A percentile compares a stretch with the other conserved stretches of the same genome.
These are phyloP conservation scores for Andrena camellia DNA, from an alignment of 2,888 invertebrate species.

Conservation along the genomic window DNA sequence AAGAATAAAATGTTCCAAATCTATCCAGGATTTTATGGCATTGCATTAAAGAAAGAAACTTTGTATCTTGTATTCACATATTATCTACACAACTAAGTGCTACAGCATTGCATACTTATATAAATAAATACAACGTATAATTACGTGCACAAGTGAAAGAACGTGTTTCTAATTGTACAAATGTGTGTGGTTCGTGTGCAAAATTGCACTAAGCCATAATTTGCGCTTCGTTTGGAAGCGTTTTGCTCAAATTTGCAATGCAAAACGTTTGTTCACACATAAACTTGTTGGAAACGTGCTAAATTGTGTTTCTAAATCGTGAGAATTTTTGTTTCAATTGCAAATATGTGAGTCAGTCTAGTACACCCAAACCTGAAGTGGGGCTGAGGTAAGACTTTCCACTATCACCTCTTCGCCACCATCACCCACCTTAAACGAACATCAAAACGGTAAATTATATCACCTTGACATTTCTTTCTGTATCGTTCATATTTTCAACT, in stretches of 20 bases:
- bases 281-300: constrained; percentile 64
- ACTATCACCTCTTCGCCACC: constrained; percentile 80
- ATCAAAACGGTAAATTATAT: constrained; percentile 62
- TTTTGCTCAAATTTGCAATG: constrained; percentile 40
- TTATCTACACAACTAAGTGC: constrained; percentile 1
- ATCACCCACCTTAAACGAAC: constrained; percentile 80
- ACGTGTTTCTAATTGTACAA: constrained; percentile 20
- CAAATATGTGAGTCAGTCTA: constrained; percentile 72
- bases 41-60: constrained; percentile 3
- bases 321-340: constrained; percentile 50
- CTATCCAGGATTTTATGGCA: constrained; percentile 7
- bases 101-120: neutral
- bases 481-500: constrained; percentile 35
- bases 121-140: constrained; percentile 33
- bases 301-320: constrained; percentile 66
- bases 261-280: constrained; percentile 48
- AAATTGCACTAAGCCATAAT: constrained; percentile 54
- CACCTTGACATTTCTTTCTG: constrained; percentile 37
- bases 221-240: constrained; percentile 53
- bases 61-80: too few species aligned
- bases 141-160: constrained; percentile 62
- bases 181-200: constrained; percentile 49
- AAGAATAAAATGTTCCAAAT: constrained; percentile 10
- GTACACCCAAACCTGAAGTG: constrained; percentile 78
- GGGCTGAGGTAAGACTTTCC: constrained; percentile 80